Base-by-base conservation (phyloP, 2,888 invertebrate species). In the Chalcosyrphus nemorum region DNA sequence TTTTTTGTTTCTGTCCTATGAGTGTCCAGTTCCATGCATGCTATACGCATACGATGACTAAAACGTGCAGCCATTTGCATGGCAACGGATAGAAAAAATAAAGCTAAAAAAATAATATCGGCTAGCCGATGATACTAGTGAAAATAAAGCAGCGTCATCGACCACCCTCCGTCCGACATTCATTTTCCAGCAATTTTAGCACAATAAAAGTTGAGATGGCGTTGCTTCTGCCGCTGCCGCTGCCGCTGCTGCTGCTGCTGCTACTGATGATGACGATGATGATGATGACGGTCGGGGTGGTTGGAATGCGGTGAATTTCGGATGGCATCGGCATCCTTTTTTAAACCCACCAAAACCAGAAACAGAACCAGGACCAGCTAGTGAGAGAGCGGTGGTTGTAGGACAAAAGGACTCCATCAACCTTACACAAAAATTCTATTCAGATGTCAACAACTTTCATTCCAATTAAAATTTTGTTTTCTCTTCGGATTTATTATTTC, bases 391-490 rank as follows among this genome's bases (percentile, higher is more conserved):
- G 5, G 21, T 21, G 47, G 47, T 35, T 11, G 50, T 15, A 27
- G 57, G 57, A 66, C 41, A 66, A 76, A 76, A 66, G 66, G 75
- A 76, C 66, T 68, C 52, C 66, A 68, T 76, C 75, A 76, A 66
- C 75, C 59, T 66, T 66, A 52, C 66, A 76, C 66, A 76, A 66
- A 76, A 76, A 77, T 70, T 70, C 77, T 61, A 77, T 77, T 77
- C 71, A 71, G 50, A 71, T 78, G 78, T 71, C 78, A 78, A 72
- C 65, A 71, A 78, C 78, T 63, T 71, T 71, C 65, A 71, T 72
- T 78, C 65, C 78, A 78, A 71, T 71, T 78, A 78, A 71, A 78
- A 71, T 78, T 78, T 78, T 71, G 63, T 78, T 71, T 72, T 65
- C 63, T 57, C 71, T 63, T 65, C 57, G 65, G 57, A 71, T 78